These are phyloP conservation scores for Tetragonula carbonaria DNA, from an alignment of 2,888 invertebrate genomes.

Conservation along the genomic window DNA sequence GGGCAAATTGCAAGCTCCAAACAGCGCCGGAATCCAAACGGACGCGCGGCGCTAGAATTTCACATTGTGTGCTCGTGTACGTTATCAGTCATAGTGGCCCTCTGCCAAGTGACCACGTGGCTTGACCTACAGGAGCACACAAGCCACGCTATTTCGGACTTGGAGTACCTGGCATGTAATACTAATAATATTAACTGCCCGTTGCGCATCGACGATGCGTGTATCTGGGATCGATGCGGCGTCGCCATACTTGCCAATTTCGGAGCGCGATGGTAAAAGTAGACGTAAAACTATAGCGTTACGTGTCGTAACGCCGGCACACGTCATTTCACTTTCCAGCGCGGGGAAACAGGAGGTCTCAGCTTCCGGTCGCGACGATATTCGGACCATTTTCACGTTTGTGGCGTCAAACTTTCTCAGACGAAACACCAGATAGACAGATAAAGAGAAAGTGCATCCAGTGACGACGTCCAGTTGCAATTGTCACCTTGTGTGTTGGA, in stretches of 20 bases:
- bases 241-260: not conserved
- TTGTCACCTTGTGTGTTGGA: too few relatives aligned
- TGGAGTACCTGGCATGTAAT: conserved; percentile 33
- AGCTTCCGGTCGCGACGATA: too few relatives aligned
- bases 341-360: too few relatives aligned
- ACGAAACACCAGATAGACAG: too few relatives aligned
- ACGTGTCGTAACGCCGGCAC: too few relatives aligned
- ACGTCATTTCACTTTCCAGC: not conserved
- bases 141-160: conserved; percentile 59
- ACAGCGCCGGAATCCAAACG: conserved; percentile 40
- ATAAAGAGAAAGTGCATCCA: too few relatives aligned
- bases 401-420: too few relatives aligned
- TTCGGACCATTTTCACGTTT: too few relatives aligned
- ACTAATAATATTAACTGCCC: conserved; percentile 32
- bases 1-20: conserved; percentile 40
- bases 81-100: conserved; percentile 72
- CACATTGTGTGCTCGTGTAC: conserved; percentile 62
- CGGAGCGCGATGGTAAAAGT: too few relatives aligned
- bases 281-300: too few relatives aligned
- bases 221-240: not conserved
- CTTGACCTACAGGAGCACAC: conserved; percentile 57
- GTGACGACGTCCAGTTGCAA: too few relatives aligned
- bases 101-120: conserved; percentile 64
- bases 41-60: conserved; percentile 57
- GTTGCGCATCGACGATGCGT: not conserved